Percentiles rank a stretch among this genome's conserved stretches.
Evolutionary conservation across 2,797 vertebrate species (phyloP).

Genomic region (Gallinago nigripennis): DNA sequence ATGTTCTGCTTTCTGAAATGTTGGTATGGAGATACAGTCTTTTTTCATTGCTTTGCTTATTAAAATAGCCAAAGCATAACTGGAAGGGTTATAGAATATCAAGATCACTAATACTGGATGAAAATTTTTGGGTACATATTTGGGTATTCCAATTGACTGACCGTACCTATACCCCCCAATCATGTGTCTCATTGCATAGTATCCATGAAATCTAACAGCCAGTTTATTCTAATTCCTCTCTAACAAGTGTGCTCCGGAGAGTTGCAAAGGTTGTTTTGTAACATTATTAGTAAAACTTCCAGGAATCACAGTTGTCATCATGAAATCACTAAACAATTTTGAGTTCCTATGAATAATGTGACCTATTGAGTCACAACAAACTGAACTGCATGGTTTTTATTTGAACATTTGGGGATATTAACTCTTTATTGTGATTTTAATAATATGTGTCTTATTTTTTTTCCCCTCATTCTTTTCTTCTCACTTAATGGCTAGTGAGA

Average conservation of each 20-base stretch:
- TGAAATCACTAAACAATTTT: neutral
- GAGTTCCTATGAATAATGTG: neutral
- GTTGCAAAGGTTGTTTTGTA: neutral
- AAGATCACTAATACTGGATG: neutral
- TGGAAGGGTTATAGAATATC: neutral
- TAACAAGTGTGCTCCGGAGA: neutral
- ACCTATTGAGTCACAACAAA: neutral
- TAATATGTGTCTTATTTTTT: neutral
- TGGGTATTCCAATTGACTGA: neutral
- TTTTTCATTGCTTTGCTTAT: neutral
- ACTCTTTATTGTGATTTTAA: neutral
- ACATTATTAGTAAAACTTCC: neutral
- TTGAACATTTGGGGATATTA: neutral
- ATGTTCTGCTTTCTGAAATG: neutral
- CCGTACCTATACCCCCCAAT: neutral
- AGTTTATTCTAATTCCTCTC: neutral
- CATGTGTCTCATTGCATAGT: neutral
- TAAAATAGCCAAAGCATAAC: neutral
- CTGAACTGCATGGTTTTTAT: neutral
- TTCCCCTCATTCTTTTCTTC: rapidly evolving
- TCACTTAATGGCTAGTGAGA: neutral
- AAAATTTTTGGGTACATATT: neutral
- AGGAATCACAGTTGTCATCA: neutral
- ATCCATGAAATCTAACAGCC: neutral
- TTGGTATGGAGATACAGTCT: neutral